These are phyloP conservation scores for Euphonia xanthogaster DNA, from an alignment of 2,797 vertebrate genomes.

Conservation along the genomic window DNA sequence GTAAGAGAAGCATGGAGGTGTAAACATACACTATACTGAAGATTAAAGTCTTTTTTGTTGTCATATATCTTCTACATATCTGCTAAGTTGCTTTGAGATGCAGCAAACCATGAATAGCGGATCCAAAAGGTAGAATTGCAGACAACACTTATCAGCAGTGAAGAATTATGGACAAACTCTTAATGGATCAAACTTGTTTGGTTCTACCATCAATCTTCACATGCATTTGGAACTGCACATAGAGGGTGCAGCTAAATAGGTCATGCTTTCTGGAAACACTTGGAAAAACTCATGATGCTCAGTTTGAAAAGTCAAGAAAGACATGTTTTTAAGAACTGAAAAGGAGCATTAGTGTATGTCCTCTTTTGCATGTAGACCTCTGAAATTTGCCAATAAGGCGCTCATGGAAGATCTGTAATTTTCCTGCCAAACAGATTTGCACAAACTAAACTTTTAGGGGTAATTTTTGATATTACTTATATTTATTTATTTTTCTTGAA, in stretches of 20 bases:
- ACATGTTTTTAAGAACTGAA: not conserved
- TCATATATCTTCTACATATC: not conserved
- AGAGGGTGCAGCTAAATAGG: not conserved
- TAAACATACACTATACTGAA: not conserved
- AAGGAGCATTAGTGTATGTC: not conserved
- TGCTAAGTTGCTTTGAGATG: not conserved
- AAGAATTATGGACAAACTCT: not conserved
- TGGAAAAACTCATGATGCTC: rapidly evolving
- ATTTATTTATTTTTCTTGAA: slow-evolving; percentile 76
- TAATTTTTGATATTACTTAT: slow-evolving; percentile 53
- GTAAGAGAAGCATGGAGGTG: not conserved
- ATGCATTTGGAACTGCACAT: rapidly evolving
- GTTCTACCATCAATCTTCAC: not conserved
- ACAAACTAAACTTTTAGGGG: slow-evolving; percentile 32
- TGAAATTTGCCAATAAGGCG: not conserved
- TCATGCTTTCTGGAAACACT: not conserved
- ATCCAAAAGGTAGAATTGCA: not conserved
- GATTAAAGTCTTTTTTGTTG: not conserved
- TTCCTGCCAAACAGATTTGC: not conserved
- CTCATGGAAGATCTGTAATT: not conserved
- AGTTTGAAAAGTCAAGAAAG: not conserved
- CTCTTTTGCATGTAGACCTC: not conserved
- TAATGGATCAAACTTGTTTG: not conserved
- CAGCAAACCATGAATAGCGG: not conserved
- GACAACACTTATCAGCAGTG: not conserved